Conservation (phyloP, 2,113 vertebrate genomes). For the Phrynocephalus versicolor region DNA sequence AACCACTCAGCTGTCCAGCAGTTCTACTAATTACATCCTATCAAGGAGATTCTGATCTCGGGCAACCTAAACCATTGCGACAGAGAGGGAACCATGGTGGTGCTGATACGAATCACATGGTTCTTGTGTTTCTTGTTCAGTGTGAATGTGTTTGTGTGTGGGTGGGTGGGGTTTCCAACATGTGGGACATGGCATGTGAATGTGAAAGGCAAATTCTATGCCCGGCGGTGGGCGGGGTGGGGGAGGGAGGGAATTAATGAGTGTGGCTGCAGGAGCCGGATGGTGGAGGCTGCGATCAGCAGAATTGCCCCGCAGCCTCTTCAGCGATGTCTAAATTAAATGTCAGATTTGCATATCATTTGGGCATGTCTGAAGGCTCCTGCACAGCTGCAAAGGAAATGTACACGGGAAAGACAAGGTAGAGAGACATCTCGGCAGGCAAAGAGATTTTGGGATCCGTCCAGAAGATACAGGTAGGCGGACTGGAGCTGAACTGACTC, state of each 20-base stretch:
- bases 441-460: neutral
- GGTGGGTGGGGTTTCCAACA: neutral
- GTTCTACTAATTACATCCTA: no score
- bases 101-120: no score
- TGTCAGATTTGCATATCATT: constrained; percentile 65
- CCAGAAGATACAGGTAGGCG: neutral
- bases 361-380: constrained; percentile 29
- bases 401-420: accelerated
- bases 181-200: neutral
- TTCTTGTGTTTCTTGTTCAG: no score
- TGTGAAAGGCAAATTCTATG: neutral
- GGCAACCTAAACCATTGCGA: no score
- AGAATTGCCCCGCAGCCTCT: constrained; percentile 56
- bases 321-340: constrained; percentile 69
- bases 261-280: constrained; percentile 40
- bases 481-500: neutral
- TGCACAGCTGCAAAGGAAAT: neutral
- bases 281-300: constrained; percentile 56
- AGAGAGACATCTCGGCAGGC: neutral
- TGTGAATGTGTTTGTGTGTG: neutral
- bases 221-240: neutral
- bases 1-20: no score
- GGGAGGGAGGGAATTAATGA: neutral
- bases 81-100: no score
- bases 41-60: no score